Evolutionary conservation across 2,797 vertebrate genomes (phyloP).

Genomic region (Sandelia bainsii): DNA sequence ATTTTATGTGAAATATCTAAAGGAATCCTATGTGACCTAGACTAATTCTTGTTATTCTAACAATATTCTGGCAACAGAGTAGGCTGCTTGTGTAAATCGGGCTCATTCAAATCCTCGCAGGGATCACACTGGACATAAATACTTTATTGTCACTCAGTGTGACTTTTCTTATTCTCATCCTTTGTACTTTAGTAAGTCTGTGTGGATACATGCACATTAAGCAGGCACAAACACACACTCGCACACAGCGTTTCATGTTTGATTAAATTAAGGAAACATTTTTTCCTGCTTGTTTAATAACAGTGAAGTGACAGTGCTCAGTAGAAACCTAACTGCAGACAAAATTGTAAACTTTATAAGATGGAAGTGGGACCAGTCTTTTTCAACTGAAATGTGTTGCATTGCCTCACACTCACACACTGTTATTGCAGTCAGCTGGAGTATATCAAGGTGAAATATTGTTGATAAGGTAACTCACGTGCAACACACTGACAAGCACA

Average conservation of each 20-base stretch:
- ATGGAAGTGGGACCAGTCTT: slow-evolving; percentile 1
- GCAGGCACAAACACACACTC: not conserved
- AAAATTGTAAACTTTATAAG: slow-evolving; percentile 18
- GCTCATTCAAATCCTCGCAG: slow-evolving; percentile 1
- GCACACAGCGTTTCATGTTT: slow-evolving; percentile 1
- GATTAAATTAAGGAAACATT: slow-evolving; percentile 20
- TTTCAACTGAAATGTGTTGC: slow-evolving; percentile 7
- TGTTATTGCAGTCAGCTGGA: slow-evolving; percentile 11
- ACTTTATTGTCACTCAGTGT: not conserved
- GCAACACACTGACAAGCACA: slow-evolving; percentile 2
- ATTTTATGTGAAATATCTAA: slow-evolving; percentile 20
- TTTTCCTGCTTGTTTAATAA: slow-evolving; percentile 15
- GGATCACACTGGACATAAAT: slow-evolving; percentile 28
- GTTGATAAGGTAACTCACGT: slow-evolving; percentile 26
- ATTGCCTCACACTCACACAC: not conserved
- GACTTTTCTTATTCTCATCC: slow-evolving; percentile 3
- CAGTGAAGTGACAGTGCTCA: slow-evolving; percentile 8
- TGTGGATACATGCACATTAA: not conserved
- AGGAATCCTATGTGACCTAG: slow-evolving; percentile 16
- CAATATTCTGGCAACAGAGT: not conserved
- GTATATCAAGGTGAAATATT: slow-evolving; percentile 6
- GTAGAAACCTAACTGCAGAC: slow-evolving; percentile 28
- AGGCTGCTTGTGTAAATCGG: slow-evolving; percentile 15
- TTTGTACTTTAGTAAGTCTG: not conserved
- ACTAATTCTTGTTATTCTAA: slow-evolving; percentile 15